These are phyloP conservation scores for Hypanus sabinus DNA, from an alignment of 2,113 vertebrate species.

Conservation along the genomic window DNA sequence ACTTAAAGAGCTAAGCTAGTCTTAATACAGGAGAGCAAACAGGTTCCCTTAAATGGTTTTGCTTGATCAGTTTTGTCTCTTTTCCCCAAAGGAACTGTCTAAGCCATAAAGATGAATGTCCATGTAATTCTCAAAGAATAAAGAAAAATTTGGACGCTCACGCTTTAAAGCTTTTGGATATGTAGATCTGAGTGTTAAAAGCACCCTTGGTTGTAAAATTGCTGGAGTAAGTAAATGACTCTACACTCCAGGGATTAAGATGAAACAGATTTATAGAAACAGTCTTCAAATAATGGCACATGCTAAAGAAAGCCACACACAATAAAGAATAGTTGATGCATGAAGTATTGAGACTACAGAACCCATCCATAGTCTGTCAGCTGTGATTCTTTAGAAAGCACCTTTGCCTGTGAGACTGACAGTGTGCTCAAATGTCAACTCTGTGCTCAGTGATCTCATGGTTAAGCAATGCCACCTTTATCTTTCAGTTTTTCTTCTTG, in stretches of 20 bases:
- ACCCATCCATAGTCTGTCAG: neutral
- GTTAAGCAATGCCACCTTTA: too few species aligned
- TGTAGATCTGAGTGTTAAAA: constrained; percentile 24
- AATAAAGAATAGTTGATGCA: constrained; percentile 2
- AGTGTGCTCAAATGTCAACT: too few species aligned
- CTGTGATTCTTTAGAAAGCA: neutral
- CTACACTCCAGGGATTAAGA: constrained; percentile 34
- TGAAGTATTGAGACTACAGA: neutral
- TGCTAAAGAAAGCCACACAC: neutral
- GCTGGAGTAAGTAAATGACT: constrained; percentile 25
- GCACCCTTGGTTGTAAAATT: constrained; percentile 23
- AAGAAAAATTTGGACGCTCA: neutral
- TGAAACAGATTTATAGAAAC: constrained; percentile 30
- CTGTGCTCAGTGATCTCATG: too few species aligned
- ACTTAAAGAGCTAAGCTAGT: neutral
- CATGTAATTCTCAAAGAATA: constrained; percentile 8
- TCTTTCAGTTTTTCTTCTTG: too few species aligned
- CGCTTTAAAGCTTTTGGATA: neutral
- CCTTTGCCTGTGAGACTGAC: too few species aligned
- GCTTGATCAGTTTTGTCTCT: constrained; percentile 20
- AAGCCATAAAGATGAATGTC: constrained; percentile 29
- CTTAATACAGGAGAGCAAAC: neutral
- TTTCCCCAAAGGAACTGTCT: neutral
- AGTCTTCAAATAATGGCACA: constrained; percentile 15
- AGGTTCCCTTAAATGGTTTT: constrained; percentile 11